Base-by-base conservation (phyloP, 2,888 invertebrate species). In the Calliscelio sp. region DNA sequence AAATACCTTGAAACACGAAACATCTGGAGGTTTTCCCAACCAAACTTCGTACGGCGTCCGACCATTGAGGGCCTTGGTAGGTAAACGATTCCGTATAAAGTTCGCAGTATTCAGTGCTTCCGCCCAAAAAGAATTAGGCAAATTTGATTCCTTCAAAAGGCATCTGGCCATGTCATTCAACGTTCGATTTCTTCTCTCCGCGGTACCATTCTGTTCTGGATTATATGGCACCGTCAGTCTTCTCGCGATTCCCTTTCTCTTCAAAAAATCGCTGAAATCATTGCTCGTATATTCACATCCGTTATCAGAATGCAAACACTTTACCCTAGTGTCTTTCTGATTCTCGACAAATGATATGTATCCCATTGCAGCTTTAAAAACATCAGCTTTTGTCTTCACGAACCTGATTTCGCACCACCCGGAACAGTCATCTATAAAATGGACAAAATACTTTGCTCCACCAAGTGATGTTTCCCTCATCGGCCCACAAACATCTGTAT, bases 401-500 rank as follows among this genome's bases (percentile, higher is more conserved):
- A 88, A 87, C 20, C 84, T 65, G n/a, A 88, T 83, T 53, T 86
- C 84, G 44, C 86, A 86, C 86, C 86, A 89, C n/a, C 87, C 59
- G 4, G 85, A 81, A 44, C 59, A 46, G 44, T 90, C 88, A 53
- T 90, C 88, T 7, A 89, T 88, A 38, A 89, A 89, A 1, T 86
- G 85, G 3, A 88, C 71, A 20, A 89, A 87, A 73, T 88, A 90
- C 49, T 59, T 86, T 6, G 84, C 63, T 24, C 86, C 78, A 16
- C 85, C 83, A n/a, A 66, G 38, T 0, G 87, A 88, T 24, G 57
- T 28, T 16, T 59, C 49, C 14, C 86, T 44, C 84, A 87, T 86
- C 0, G 88, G 89, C 4, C 89, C 88, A 51, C 86, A 87, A 2
- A 89, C 86, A 59, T 88, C 89, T 0, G 87, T 84, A 49, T 89